A percentile compares a stretch with the other conserved stretches of the same genome.
phyloP scores from a whole-genome alignment of 2,113 vertebrate genomes.

The Colius striatus region DNA sequence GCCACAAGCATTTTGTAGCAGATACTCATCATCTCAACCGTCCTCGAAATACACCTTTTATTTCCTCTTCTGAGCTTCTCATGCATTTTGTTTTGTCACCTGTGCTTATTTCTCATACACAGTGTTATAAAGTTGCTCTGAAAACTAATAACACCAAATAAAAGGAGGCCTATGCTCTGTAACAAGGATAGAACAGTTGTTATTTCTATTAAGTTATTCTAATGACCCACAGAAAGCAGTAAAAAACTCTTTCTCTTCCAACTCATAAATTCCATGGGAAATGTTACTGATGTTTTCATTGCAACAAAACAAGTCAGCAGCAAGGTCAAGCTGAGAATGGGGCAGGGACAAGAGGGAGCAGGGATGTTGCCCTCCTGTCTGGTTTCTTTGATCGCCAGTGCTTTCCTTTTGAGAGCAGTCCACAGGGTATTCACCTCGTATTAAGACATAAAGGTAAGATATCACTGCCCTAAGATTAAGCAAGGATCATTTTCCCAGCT shows the following conservation, averaged over 20 bases:
- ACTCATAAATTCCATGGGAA: neutral
- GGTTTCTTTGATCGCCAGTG: too few relatives aligned
- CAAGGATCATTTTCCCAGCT: neutral
- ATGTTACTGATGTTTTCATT: neutral
- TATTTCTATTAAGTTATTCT: neutral
- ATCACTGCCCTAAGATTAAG: neutral
- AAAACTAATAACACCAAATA: neutral
- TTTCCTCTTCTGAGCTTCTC: neutral
- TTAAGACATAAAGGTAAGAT: neutral
- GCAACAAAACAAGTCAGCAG: neutral
- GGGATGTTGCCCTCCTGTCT: neutral
- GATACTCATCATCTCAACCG: neutral
- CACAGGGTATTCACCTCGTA: neutral
- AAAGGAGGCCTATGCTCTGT: neutral
- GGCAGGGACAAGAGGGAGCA: neutral
- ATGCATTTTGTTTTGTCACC: neutral
- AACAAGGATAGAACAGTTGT: neutral
- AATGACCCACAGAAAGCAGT: neutral
- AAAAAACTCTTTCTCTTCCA: neutral
- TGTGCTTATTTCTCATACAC: neutral
- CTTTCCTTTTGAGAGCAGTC: neutral
- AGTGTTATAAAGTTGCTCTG: neutral
- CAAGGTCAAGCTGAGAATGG: neutral
- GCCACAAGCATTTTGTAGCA: neutral
- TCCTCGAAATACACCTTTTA: neutral